Percentiles rank a stretch among this genome's conserved stretches.
Conservation (phyloP, 1,140 invertebrate genomes). For the Spodoptera litura region DNA sequence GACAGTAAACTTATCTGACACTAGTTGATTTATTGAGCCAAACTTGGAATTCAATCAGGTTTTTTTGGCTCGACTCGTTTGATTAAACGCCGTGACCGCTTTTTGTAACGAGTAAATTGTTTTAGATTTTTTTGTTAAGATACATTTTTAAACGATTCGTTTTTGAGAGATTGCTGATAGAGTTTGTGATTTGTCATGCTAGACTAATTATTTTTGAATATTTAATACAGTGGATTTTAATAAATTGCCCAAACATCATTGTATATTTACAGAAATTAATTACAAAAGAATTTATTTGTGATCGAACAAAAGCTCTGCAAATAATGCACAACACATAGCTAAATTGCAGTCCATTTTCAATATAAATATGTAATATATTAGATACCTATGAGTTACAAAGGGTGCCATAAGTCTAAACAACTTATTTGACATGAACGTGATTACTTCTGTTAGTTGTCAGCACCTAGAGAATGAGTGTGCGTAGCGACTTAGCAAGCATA, state of each 20-base stretch:
- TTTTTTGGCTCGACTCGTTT: slow-evolving; percentile 16
- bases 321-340: too few relatives aligned
- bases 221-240: too few relatives aligned
- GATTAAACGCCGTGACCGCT: slow-evolving; percentile 14
- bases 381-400: slow-evolving; percentile 3
- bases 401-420: neutral
- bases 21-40: slow-evolving; percentile 43
- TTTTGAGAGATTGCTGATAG: neutral
- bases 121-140: slow-evolving; percentile 22
- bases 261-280: too few relatives aligned
- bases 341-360: neutral
- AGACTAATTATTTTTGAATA: too few relatives aligned
- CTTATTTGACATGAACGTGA: neutral
- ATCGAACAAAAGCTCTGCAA: too few relatives aligned
- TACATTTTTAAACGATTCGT: neutral
- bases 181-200: neutral
- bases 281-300: too few relatives aligned
- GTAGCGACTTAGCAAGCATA: slow-evolving; percentile 7
- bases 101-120: slow-evolving; percentile 29
- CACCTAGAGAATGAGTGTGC: neutral
- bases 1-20: slow-evolving; percentile 45
- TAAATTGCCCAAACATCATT: too few relatives aligned
- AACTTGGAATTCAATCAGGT: slow-evolving; percentile 34
- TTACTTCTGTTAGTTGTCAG: slow-evolving; percentile 2
- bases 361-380: neutral